Conservation (phyloP, 1,140 invertebrate species). For the Trichogramma pretiosum region DNA sequence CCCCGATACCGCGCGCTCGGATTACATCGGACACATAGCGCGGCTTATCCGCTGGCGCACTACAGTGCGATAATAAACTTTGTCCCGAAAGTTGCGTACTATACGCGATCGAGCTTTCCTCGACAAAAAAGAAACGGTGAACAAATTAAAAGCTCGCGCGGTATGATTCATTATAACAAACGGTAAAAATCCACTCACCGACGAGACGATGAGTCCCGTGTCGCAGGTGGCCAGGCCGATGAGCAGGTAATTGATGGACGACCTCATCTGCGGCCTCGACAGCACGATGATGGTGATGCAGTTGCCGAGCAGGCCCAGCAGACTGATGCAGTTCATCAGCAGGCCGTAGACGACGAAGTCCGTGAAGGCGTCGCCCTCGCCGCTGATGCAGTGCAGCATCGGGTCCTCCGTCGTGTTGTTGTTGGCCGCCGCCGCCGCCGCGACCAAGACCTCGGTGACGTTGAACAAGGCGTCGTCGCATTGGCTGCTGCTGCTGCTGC, state of each 20-base stretch:
- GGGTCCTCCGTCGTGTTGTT: constrained; percentile 6
- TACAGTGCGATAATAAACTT: too few relatives aligned
- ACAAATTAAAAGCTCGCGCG: too few relatives aligned
- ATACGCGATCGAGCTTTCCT: too few relatives aligned
- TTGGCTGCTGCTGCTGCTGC: constrained; percentile 16
- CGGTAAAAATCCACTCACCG: constrained; percentile 45
- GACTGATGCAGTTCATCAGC: constrained; percentile 69
- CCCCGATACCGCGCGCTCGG: too few relatives aligned
- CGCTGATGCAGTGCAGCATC: too few relatives aligned
- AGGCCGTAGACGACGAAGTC: constrained; percentile 80
- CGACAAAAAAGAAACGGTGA: too few relatives aligned
- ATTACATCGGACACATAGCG: too few relatives aligned
- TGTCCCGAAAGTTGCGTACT: too few relatives aligned
- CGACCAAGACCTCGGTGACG: constrained; percentile 18
- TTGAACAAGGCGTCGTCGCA: too few relatives aligned
- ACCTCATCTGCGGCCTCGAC: constrained; percentile 84
- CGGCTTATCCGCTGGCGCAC: too few relatives aligned
- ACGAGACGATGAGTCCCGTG: constrained; percentile 76
- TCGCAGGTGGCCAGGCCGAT: constrained; percentile 86
- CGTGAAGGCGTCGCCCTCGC: constrained; percentile 42
- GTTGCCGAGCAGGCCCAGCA: constrained; percentile 83
- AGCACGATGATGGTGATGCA: constrained; percentile 83
- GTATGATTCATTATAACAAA: too few relatives aligned
- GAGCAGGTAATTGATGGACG: constrained; percentile 87
- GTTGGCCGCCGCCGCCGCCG: constrained; percentile 7